phyloP scores from a whole-genome alignment of 2,888 invertebrate genomes.

The Sycophila texana region DNA sequence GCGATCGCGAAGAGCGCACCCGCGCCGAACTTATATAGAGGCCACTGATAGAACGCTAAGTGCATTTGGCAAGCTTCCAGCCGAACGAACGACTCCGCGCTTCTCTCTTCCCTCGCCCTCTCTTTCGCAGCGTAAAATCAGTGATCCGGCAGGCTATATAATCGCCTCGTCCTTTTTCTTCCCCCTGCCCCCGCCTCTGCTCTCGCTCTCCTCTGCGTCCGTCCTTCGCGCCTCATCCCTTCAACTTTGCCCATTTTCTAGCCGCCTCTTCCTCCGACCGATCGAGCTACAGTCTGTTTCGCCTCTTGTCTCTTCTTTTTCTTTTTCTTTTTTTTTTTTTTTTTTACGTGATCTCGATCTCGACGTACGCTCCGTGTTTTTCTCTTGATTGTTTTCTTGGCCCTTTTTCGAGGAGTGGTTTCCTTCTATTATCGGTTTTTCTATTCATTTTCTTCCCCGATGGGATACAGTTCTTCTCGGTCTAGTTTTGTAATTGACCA shows the following conservation, averaged over 20 bases:
- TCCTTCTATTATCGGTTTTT: slow-evolving; percentile 19
- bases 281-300: background rate
- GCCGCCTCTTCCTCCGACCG: background rate
- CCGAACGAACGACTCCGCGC: slow-evolving; percentile 60
- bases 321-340: slow-evolving; percentile 21
- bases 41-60: slow-evolving; percentile 70
- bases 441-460: slow-evolving; percentile 14
- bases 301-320: slow-evolving; percentile 6
- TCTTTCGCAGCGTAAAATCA: slow-evolving; percentile 42
- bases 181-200: background rate
- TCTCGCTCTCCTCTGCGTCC: background rate
- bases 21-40: slow-evolving; percentile 59
- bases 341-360: slow-evolving; percentile 17
- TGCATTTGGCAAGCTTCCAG: slow-evolving; percentile 72
- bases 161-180: slow-evolving; percentile 42
- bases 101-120: slow-evolving; percentile 53
- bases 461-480: background rate
- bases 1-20: slow-evolving; percentile 12
- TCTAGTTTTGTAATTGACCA: background rate
- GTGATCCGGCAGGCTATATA: slow-evolving; percentile 54
- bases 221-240: slow-evolving; percentile 56
- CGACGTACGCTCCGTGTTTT: slow-evolving; percentile 35
- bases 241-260: slow-evolving; percentile 53
- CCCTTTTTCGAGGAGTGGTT: background rate
- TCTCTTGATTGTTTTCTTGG: slow-evolving; percentile 40